These are phyloP conservation scores for Brachypodius melanocephalos DNA, from an alignment of 2,113 vertebrate species.

Conservation along the genomic window DNA sequence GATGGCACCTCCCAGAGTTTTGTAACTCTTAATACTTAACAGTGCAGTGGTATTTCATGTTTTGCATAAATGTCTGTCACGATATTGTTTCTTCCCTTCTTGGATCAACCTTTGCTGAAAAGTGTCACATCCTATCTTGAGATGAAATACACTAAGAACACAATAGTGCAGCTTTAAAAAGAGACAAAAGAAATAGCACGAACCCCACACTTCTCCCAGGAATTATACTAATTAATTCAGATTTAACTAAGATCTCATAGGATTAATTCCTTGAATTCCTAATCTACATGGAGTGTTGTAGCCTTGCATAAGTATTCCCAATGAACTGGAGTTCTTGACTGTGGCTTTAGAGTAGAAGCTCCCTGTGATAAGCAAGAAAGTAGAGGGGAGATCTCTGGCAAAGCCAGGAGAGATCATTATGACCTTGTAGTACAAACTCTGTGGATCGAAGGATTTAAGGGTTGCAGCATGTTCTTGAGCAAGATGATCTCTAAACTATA, in stretches of 20 bases:
- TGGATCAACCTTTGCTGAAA: neutral
- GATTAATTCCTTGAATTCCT: neutral
- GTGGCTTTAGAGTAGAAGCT: neutral
- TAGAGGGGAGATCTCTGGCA: neutral
- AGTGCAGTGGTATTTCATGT: neutral
- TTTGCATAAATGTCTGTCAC: neutral
- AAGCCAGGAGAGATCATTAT: neutral
- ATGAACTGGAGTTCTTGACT: accelerated
- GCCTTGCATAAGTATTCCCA: neutral
- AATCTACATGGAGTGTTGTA: neutral
- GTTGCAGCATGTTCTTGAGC: neutral
- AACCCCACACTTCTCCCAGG: neutral
- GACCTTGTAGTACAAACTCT: neutral
- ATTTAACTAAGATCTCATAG: neutral
- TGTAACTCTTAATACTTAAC: neutral
- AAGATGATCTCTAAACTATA: neutral
- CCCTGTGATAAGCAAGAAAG: neutral
- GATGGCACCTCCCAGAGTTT: neutral
- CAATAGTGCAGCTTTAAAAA: neutral
- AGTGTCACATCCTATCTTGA: neutral
- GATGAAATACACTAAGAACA: neutral
- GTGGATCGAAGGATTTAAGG: neutral
- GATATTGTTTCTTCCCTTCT: neutral
- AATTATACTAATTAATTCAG: neutral
- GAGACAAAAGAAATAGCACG: neutral